phyloP scores from a whole-genome alignment of 2,888 invertebrate genomes.

The Pseudococcus jackbeardsleyi region DNA sequence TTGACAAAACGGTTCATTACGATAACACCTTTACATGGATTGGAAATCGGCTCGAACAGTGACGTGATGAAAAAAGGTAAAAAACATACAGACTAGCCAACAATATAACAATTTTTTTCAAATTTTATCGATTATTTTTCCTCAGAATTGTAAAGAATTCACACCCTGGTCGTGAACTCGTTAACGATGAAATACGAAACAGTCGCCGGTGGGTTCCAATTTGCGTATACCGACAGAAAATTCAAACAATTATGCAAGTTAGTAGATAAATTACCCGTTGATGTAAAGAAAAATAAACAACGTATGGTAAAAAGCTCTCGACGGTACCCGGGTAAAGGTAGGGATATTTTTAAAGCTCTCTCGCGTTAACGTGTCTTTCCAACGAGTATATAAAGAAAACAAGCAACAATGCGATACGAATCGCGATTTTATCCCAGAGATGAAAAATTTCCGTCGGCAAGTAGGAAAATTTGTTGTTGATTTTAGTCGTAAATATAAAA shows the following conservation, averaged over 20 bases:
- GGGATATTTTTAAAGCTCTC: slow-evolving; percentile 8
- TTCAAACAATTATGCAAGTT: background rate
- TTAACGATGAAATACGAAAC: too few species aligned
- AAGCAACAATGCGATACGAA: background rate
- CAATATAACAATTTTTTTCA: background rate
- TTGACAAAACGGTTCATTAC: background rate
- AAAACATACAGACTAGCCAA: background rate
- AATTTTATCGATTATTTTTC: background rate
- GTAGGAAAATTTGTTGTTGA: background rate
- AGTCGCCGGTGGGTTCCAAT: too few species aligned
- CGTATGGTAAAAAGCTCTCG: background rate
- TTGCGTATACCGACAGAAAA: background rate
- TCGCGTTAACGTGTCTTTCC: background rate
- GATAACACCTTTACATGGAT: background rate
- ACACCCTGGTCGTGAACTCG: too few species aligned
- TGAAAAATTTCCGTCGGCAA: background rate
- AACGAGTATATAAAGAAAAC: slow-evolving; percentile 1
- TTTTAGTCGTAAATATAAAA: slow-evolving; percentile 11
- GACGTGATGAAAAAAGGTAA: background rate
- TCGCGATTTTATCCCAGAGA: background rate
- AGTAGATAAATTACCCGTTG: background rate
- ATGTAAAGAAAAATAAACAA: background rate
- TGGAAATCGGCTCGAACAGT: background rate
- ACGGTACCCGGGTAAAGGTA: slow-evolving; percentile 2
- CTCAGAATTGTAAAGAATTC: background rate